Evolutionary conservation across 2,113 vertebrate genomes (phyloP).

Genomic region (Miniopterus natalensis): DNA sequence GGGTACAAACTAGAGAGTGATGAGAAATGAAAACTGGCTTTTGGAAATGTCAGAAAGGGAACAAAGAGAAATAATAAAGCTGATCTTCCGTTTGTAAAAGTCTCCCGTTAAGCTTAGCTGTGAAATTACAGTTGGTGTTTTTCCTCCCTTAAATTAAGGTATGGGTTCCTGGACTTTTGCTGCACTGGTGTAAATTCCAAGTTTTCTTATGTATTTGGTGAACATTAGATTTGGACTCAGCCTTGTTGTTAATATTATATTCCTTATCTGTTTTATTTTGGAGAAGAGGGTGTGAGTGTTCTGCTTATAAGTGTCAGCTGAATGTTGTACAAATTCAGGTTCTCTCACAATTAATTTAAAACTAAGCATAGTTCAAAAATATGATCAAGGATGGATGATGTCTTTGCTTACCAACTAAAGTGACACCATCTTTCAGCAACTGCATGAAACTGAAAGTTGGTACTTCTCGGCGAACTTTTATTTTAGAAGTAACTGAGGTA

Average conservation of each 20-base stretch:
- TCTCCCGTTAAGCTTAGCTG: neutral
- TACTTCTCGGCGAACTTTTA: neutral
- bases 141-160: neutral
- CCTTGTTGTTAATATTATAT: neutral
- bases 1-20: neutral
- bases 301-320: neutral
- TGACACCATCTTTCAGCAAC: neutral
- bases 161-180: neutral
- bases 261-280: neutral
- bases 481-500: neutral
- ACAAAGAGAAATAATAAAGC: neutral
- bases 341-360: neutral
- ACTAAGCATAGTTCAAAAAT: neutral
- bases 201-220: neutral
- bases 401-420: neutral
- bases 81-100: neutral
- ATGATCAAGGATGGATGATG: neutral
- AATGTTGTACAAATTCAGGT: neutral
- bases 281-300: neutral
- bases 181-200: neutral
- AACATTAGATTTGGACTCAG: neutral
- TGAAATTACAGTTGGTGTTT: constrained; percentile 15
- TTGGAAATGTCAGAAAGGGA: neutral
- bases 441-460: neutral
- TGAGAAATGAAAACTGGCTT: neutral